Percentiles rank a stretch among this genome's conserved stretches.
Evolutionary conservation across 2,113 vertebrate genomes (phyloP).

Genomic region (Zosterops hypoxanthus): DNA sequence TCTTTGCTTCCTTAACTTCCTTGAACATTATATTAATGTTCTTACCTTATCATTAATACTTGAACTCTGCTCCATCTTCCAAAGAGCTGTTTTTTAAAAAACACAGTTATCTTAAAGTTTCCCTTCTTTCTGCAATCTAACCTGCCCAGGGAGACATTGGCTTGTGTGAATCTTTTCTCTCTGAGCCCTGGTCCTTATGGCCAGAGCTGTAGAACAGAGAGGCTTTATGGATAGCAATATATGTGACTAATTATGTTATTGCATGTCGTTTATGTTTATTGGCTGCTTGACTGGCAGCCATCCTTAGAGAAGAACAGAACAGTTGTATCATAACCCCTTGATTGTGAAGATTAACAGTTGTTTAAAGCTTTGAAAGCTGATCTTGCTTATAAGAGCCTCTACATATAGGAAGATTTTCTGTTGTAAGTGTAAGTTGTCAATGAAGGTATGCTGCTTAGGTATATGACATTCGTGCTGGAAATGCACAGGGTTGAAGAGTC

Average conservation of each 20-base stretch:
- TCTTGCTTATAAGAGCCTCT: background rate
- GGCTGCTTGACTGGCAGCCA: background rate
- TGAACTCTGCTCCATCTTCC: background rate
- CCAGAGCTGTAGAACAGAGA: background rate
- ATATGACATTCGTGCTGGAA: background rate
- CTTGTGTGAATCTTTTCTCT: accelerated
- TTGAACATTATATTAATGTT: background rate
- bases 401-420: background rate
- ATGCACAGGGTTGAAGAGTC: background rate
- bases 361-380: conserved; percentile 1
- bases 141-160: background rate
- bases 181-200: background rate
- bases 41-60: background rate
- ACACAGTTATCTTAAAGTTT: background rate
- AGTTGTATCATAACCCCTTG: background rate
- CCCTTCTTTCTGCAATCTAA: background rate
- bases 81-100: background rate
- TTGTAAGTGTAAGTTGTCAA: background rate
- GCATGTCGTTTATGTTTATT: background rate
- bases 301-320: background rate
- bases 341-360: background rate
- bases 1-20: background rate
- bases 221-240: background rate
- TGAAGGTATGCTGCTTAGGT: background rate
- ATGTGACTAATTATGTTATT: background rate